Percentiles rank a stretch among this genome's conserved stretches.
Conservation (phyloP, 2,888 invertebrate genomes). For the Julus scanicus region DNA sequence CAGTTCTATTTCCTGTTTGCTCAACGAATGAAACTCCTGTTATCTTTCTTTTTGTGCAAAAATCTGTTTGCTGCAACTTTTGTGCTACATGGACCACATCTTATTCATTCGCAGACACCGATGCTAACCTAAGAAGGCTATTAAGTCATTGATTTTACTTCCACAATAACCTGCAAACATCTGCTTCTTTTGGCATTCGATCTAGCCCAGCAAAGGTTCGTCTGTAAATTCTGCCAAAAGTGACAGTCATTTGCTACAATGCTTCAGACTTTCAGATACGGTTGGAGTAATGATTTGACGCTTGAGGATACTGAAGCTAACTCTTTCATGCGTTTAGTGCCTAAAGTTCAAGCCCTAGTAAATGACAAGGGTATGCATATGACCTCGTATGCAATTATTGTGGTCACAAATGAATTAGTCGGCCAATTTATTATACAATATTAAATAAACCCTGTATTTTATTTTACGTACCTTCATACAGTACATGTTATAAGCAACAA, state of each 20-base stretch:
- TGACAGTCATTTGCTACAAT: not conserved
- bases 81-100: not conserved
- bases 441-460: too few relatives aligned
- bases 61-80: not conserved
- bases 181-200: slow-evolving; percentile 11
- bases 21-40: too few relatives aligned
- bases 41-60: too few relatives aligned
- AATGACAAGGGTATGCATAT: too few relatives aligned
- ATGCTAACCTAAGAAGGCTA: not conserved
- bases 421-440: too few relatives aligned
- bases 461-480: too few relatives aligned
- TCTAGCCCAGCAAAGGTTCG: not conserved
- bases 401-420: too few relatives aligned
- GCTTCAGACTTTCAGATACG: not conserved
- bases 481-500: too few relatives aligned
- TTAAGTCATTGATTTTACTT: not conserved
- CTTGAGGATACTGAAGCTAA: not conserved
- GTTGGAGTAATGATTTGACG: not conserved
- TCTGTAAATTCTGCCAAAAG: not conserved
- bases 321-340: not conserved
- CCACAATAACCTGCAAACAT: not conserved
- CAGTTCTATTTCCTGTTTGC: too few relatives aligned
- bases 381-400: too few relatives aligned
- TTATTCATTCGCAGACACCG: not conserved
- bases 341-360: too few relatives aligned